Conservation (phyloP, 2,888 invertebrate genomes). For the Drosophila phalerata region DNA sequence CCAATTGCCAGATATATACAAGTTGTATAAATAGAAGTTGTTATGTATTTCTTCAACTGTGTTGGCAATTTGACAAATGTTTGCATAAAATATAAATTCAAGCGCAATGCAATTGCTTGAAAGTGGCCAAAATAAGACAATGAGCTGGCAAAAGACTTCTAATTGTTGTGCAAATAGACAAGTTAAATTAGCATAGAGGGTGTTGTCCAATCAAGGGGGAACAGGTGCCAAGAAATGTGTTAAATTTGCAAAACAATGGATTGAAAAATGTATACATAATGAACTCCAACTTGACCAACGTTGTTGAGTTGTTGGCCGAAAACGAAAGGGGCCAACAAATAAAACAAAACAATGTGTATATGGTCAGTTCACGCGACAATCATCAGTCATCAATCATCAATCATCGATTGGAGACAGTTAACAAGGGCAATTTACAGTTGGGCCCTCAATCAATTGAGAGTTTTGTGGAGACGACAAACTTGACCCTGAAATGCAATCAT, state of each 20-base stretch:
- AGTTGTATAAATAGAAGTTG: slow-evolving; percentile 27
- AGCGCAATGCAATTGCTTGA: slow-evolving; percentile 60
- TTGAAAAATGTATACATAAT: slow-evolving; percentile 46
- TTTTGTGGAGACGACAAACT: slow-evolving; percentile 41
- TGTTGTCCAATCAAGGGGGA: neutral
- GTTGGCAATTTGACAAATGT: slow-evolving; percentile 58
- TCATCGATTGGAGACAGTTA: slow-evolving; percentile 58
- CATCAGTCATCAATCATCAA: slow-evolving; percentile 78
- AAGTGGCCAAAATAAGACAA: slow-evolving; percentile 68
- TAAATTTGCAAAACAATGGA: slow-evolving; percentile 67
- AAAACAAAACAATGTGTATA: slow-evolving; percentile 18
- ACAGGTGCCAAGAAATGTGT: slow-evolving; percentile 62
- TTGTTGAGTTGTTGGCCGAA: slow-evolving; percentile 39
- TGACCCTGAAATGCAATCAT: slow-evolving; percentile 58
- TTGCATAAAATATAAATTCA: slow-evolving; percentile 75
- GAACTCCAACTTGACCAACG: neutral
- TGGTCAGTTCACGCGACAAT: slow-evolving; percentile 66
- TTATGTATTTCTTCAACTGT: slow-evolving; percentile 13
- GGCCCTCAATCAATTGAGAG: slow-evolving; percentile 17
- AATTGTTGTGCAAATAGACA: slow-evolving; percentile 74
- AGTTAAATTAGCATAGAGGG: slow-evolving; percentile 52
- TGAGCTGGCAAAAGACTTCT: slow-evolving; percentile 72
- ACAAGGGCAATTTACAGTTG: slow-evolving; percentile 52
- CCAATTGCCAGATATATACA: slow-evolving; percentile 42
- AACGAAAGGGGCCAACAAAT: slow-evolving; percentile 67